phyloP scores from a whole-genome alignment of 2,113 vertebrate genomes.

The Podarcis cretensis region DNA sequence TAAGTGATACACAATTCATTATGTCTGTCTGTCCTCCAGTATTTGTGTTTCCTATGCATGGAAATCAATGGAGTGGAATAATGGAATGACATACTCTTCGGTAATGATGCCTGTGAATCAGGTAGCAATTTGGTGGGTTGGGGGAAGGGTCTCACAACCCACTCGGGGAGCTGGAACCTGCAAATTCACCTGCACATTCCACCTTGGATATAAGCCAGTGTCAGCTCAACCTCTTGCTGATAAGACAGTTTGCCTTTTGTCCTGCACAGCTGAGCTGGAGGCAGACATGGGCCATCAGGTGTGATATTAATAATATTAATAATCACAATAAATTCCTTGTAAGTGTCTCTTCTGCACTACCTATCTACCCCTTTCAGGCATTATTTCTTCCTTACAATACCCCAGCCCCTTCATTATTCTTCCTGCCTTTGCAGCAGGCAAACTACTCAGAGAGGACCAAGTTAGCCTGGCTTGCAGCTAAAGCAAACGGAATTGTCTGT shows the following conservation, averaged over 20 bases:
- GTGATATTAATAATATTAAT: neutral
- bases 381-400: neutral
- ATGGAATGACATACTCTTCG: too few species aligned
- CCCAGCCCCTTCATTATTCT: neutral
- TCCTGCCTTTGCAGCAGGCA: neutral
- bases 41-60: too few species aligned
- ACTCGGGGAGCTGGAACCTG: neutral
- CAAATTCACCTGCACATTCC: neutral
- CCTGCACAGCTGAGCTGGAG: neutral
- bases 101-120: neutral
- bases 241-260: slow-evolving; percentile 8
- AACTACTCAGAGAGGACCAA: accelerated
- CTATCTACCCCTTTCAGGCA: neutral
- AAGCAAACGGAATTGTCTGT: neutral
- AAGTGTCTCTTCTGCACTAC: neutral
- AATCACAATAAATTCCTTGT: slow-evolving; percentile 1
- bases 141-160: neutral
- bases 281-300: neutral
- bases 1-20: too few species aligned
- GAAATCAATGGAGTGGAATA: too few species aligned
- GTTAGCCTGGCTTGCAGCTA: neutral
- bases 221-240: neutral
- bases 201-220: neutral
- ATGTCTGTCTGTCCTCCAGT: too few species aligned
- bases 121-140: neutral